These are phyloP conservation scores for Myotis brandtii DNA, from an alignment of 2,113 vertebrate species.

Conservation along the genomic window DNA sequence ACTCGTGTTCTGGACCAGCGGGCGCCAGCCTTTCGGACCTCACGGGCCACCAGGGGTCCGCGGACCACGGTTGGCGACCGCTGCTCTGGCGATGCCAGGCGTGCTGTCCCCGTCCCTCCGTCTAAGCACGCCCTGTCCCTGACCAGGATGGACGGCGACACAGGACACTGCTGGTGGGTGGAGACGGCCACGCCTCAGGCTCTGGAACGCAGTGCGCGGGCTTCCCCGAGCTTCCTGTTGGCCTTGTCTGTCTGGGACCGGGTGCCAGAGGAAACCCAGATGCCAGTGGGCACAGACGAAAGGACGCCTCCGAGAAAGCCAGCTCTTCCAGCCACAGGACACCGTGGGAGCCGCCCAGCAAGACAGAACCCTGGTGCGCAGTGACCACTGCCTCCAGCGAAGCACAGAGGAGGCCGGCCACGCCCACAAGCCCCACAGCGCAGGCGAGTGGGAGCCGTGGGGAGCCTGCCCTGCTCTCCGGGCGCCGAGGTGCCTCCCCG, in stretches of 20 bases:
- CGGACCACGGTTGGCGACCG: too few species aligned
- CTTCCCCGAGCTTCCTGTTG: background rate
- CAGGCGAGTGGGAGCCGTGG: background rate
- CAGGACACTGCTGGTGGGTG: too few species aligned
- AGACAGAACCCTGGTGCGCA: background rate
- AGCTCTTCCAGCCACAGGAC: background rate
- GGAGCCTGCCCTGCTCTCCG: background rate
- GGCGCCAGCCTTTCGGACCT: too few species aligned
- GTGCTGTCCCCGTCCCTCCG: too few species aligned
- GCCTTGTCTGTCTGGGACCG: background rate
- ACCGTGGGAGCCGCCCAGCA: background rate
- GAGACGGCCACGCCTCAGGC: too few species aligned
- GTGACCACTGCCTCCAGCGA: too few species aligned
- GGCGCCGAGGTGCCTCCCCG: rapidly evolving
- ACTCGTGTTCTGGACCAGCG: background rate
- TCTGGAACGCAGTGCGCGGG: too few species aligned
- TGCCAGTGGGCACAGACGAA: background rate
- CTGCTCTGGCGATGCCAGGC: background rate
- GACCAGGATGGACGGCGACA: background rate
- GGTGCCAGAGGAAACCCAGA: background rate
- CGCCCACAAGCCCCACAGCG: background rate
- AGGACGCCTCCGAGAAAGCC: background rate
- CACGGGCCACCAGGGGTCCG: too few species aligned
- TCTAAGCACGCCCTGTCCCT: background rate
- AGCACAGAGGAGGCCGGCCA: background rate